phyloP scores from a whole-genome alignment of 2,888 invertebrate species.

The Odontocolon sp. region DNA sequence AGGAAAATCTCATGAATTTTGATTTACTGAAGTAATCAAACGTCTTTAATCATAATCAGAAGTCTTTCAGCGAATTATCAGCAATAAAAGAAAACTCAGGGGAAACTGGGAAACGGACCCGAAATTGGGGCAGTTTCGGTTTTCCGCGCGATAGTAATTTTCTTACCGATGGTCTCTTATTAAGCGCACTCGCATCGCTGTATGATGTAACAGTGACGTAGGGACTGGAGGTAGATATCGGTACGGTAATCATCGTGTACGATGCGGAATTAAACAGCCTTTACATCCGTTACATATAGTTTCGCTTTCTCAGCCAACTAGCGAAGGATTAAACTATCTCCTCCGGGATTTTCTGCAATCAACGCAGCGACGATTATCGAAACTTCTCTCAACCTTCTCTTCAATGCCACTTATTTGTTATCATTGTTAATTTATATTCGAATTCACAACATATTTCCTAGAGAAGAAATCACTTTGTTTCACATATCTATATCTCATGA shows the following conservation, averaged over 20 bases:
- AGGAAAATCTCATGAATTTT: too few relatives aligned
- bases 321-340: not conserved
- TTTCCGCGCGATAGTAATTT: conserved; percentile 12
- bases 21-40: too few relatives aligned
- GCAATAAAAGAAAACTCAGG: too few relatives aligned
- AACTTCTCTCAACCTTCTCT: not conserved
- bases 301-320: not conserved
- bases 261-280: not conserved
- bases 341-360: too few relatives aligned
- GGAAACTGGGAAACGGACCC: too few relatives aligned
- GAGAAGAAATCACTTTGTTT: conserved; percentile 12
- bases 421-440: conserved; percentile 12
- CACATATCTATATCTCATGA: not conserved
- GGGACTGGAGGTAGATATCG: conserved; percentile 75
- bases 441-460: not conserved
- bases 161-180: conserved; percentile 75
- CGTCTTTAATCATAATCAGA: too few relatives aligned
- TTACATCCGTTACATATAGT: not conserved
- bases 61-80: not conserved
- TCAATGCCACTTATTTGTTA: not conserved
- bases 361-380: too few relatives aligned
- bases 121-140: not conserved
- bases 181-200: conserved; percentile 77
- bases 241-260: conserved; percentile 76
- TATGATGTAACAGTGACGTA: conserved; percentile 76